Evolutionary conservation across 2,888 invertebrate species (phyloP).

Genomic region (Drosophila incognita): DNA sequence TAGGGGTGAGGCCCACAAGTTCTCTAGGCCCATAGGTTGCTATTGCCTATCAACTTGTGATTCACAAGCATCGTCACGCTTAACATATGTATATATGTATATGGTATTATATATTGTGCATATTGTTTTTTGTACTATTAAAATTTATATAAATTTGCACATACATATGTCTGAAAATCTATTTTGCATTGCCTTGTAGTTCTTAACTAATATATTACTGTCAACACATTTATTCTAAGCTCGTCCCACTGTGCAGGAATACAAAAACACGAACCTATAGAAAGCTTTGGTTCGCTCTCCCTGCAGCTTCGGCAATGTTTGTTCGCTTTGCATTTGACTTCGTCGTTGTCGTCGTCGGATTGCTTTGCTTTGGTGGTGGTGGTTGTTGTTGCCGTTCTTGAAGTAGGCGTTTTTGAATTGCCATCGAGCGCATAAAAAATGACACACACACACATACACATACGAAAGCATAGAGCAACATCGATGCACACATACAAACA

Average conservation of each 20-base stretch:
- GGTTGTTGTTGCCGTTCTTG: slow-evolving; percentile 67
- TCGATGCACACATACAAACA: slow-evolving; percentile 48
- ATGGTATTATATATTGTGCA: background rate
- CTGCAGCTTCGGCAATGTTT: slow-evolving; percentile 49
- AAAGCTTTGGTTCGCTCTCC: slow-evolving; percentile 49
- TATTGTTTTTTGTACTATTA: background rate
- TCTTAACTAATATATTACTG: background rate
- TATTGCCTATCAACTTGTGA: background rate
- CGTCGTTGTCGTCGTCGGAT: slow-evolving; percentile 29
- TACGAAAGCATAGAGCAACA: slow-evolving; percentile 28
- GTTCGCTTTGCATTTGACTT: slow-evolving; percentile 36
- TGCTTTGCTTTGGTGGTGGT: slow-evolving; percentile 48
- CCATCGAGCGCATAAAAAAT: slow-evolving; percentile 77
- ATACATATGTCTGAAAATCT: background rate
- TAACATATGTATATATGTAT: background rate
- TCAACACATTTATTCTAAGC: too few relatives aligned
- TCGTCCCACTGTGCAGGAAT: slow-evolving; percentile 61
- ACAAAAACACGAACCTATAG: slow-evolving; percentile 16
- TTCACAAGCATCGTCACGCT: background rate
- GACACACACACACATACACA: slow-evolving; percentile 49
- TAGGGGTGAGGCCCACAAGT: background rate
- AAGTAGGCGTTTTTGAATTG: slow-evolving; percentile 83
- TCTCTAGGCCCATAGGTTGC: too few relatives aligned
- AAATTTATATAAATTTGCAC: background rate
- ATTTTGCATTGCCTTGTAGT: background rate